A percentile compares a stretch with the other conserved stretches of the same genome.
These are phyloP conservation scores for Eledona agricola DNA, from an alignment of 2,888 invertebrate genomes.

Conservation along the genomic window DNA sequence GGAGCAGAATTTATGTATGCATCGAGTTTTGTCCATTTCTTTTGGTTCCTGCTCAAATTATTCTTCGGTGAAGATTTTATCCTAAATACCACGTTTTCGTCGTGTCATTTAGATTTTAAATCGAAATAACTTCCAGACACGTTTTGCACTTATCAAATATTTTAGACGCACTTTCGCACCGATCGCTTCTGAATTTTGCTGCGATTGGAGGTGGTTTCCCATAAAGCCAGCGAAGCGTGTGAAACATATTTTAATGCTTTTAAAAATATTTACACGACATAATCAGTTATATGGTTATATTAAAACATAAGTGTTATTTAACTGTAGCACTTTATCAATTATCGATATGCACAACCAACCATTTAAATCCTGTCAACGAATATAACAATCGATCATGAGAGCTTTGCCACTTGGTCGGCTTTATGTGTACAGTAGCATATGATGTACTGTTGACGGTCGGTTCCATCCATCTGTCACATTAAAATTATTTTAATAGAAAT, in stretches of 20 bases:
- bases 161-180: no score
- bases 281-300: conserved; percentile 54
- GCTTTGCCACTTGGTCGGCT: conserved; percentile 43
- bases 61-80: no score
- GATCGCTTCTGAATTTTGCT: no score
- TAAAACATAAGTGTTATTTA: conserved; percentile 60
- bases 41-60: no score
- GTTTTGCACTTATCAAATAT: no score
- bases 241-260: conserved; percentile 36
- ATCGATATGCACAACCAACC: conserved; percentile 52
- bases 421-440: conserved; percentile 60
- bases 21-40: no score
- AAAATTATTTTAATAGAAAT: conserved; percentile 61
- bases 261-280: conserved; percentile 47
- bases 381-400: neutral
- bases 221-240: conserved; percentile 27
- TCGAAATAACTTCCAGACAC: no score
- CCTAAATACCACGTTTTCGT: no score
- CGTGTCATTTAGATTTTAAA: no score
- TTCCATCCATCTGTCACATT: conserved; percentile 59
- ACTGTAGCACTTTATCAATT: conserved; percentile 58
- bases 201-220: conserved; percentile 14
- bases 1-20: no score
- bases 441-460: conserved; percentile 59
- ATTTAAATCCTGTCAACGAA: conserved; percentile 30